These are phyloP conservation scores for Pseudococcus viburni DNA, from an alignment of 2,888 invertebrate genomes.

Conservation along the genomic window DNA sequence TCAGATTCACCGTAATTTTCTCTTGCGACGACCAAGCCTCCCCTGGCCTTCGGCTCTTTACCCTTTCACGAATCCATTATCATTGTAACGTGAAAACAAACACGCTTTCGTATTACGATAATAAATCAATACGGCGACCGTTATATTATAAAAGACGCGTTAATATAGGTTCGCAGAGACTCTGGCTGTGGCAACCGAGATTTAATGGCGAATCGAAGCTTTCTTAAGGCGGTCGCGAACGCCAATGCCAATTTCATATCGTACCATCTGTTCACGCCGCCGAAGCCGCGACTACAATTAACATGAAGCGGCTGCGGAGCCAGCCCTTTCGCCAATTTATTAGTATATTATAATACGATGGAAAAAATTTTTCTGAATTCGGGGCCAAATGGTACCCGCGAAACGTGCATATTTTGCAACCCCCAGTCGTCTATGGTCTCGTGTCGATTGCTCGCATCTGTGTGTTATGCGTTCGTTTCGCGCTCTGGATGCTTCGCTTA, in stretches of 20 bases:
- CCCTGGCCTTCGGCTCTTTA: neutral
- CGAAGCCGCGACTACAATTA: neutral
- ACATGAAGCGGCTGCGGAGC: neutral
- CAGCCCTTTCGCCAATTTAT: conserved; percentile 6
- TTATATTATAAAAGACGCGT: conserved; percentile 37
- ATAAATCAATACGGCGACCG: conserved; percentile 34
- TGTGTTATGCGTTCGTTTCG: neutral
- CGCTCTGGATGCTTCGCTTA: neutral
- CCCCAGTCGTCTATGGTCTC: neutral
- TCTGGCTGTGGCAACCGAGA: neutral
- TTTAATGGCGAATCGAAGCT: conserved; percentile 4
- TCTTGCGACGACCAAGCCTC: neutral
- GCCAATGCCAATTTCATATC: conserved; percentile 22
- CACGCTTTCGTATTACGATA: conserved; percentile 9
- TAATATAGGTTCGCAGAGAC: neutral
- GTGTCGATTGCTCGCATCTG: neutral
- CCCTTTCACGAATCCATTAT: conserved; percentile 39
- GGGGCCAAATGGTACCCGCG: conserved; percentile 14
- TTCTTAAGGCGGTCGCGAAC: neutral
- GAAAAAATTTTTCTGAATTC: neutral
- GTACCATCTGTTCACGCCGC: conserved; percentile 17
- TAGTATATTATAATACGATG: neutral
- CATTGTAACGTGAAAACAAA: conserved; percentile 31
- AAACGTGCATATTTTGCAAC: conserved; percentile 13
- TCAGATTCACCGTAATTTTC: neutral